Percentiles rank a stretch among this genome's conserved stretches.
Evolutionary conservation across 2,113 vertebrate species (phyloP).

Genomic region (Brevimyrus niger): DNA sequence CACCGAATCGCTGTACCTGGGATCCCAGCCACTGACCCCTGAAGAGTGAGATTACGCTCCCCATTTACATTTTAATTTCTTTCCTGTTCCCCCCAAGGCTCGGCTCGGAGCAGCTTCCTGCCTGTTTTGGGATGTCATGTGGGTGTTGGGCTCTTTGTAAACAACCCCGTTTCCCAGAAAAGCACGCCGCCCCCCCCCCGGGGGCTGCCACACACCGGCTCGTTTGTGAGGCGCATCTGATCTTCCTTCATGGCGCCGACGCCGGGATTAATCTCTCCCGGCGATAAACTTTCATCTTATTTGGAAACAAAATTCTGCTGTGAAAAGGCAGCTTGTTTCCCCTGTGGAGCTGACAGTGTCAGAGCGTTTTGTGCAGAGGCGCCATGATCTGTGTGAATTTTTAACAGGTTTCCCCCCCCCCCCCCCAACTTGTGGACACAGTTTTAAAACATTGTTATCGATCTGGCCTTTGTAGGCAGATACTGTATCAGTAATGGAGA

Average conservation of each 20-base stretch:
- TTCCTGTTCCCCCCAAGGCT: not conserved
- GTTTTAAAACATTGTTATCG: constrained; percentile 13
- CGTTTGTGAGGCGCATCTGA: constrained; percentile 9
- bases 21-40: not conserved
- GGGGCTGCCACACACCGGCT: not conserved
- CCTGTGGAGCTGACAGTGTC: not conserved
- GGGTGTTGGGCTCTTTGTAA: not conserved
- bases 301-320: constrained; percentile 13
- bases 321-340: not conserved
- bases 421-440: not conserved
- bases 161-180: constrained; percentile 4
- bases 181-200: not conserved
- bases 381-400: not conserved
- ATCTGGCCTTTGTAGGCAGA: not conserved
- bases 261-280: constrained; percentile 11
- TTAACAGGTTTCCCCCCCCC: not conserved
- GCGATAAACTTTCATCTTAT: constrained; percentile 16
- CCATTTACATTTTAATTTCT: constrained; percentile 4
- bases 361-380: not conserved
- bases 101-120: not conserved
- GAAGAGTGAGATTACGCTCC: not conserved
- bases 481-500: constrained; percentile 1
- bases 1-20: not conserved
- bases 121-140: not conserved
- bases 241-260: constrained; percentile 13